phyloP scores from a whole-genome alignment of 2,888 invertebrate species.

The Drosophila melanocephala region DNA sequence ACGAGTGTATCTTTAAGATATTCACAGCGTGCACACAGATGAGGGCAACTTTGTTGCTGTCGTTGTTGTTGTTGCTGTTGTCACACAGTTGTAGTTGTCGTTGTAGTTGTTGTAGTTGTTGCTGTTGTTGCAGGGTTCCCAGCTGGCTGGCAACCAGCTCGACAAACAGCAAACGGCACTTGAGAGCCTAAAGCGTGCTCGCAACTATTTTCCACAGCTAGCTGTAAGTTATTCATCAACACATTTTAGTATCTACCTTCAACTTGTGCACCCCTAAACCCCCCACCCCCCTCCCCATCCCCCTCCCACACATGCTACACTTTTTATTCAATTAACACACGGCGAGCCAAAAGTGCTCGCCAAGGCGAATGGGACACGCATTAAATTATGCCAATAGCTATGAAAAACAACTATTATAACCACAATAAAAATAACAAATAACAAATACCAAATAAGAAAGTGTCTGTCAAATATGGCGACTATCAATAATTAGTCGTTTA shows the following conservation, averaged over 20 bases:
- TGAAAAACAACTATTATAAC: constrained; percentile 3
- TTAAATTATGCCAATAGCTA: constrained; percentile 63
- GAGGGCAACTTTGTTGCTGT: constrained; percentile 16
- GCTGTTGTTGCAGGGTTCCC: constrained; percentile 1
- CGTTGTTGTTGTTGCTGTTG: constrained; percentile 1
- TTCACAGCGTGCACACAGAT: constrained; percentile 26
- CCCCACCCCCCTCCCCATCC: no score
- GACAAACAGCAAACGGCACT: constrained; percentile 24
- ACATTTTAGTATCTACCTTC: constrained; percentile 2
- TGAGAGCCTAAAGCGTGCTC: constrained; percentile 39
- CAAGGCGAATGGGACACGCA: constrained; percentile 62
- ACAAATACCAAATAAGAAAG: constrained; percentile 16
- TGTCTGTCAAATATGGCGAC: constrained; percentile 9
- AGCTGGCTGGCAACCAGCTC: constrained; percentile 41
- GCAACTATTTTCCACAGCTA: constrained; percentile 40
- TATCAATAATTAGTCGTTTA: constrained; percentile 43
- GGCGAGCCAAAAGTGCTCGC: constrained; percentile 39
- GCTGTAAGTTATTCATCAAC: constrained; percentile 39
- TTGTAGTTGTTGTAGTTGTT: constrained; percentile 1
- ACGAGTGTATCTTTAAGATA: constrained; percentile 43
- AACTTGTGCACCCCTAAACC: background rate
- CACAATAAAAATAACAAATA: constrained; percentile 59
- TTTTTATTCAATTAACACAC: constrained; percentile 75
- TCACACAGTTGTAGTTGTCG: constrained; percentile 7
- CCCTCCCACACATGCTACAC: constrained; percentile 30